These are phyloP conservation scores for Tinea trinotella DNA, from an alignment of 2,888 invertebrate genomes.

Conservation along the genomic window DNA sequence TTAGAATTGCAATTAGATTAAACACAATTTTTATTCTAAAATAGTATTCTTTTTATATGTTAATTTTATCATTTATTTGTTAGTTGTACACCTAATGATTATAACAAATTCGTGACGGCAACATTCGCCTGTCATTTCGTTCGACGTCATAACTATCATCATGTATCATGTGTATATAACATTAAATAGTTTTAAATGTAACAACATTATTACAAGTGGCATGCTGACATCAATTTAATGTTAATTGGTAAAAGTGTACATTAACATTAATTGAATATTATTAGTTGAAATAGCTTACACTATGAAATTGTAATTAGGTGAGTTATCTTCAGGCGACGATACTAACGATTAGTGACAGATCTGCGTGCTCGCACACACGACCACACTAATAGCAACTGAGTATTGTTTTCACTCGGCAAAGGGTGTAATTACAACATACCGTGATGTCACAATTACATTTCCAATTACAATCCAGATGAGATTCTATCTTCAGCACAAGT, in stretches of 20 bases:
- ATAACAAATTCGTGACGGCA: not conserved
- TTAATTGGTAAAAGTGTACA: not conserved
- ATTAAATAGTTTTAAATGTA: not conserved
- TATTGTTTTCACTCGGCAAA: slow-evolving; percentile 21
- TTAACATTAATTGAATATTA: slow-evolving; percentile 12
- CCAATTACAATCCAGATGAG: slow-evolving; percentile 31
- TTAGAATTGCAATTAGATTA: too few species aligned
- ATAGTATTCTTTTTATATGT: too few species aligned
- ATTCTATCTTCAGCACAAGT: slow-evolving; percentile 25
- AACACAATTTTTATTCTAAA: too few species aligned
- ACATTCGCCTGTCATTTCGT: not conserved
- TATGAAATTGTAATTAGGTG: slow-evolving; percentile 12
- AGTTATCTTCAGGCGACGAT: slow-evolving; percentile 7
- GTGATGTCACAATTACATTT: slow-evolving; percentile 35
- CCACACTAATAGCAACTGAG: slow-evolving; percentile 5
- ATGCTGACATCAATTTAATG: slow-evolving; percentile 11
- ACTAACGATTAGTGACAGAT: slow-evolving; percentile 15
- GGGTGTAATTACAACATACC: slow-evolving; percentile 36
- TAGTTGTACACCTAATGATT: not conserved
- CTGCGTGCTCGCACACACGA: slow-evolving; percentile 10
- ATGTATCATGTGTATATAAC: not conserved
- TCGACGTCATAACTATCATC: not conserved
- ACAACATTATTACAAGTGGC: not conserved
- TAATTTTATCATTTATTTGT: too few species aligned
- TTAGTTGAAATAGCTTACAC: slow-evolving; percentile 3